A percentile compares a stretch with the other conserved stretches of the same genome.
Conservation (phyloP, 1,140 invertebrate genomes). For the Danaus plexippus region DNA sequence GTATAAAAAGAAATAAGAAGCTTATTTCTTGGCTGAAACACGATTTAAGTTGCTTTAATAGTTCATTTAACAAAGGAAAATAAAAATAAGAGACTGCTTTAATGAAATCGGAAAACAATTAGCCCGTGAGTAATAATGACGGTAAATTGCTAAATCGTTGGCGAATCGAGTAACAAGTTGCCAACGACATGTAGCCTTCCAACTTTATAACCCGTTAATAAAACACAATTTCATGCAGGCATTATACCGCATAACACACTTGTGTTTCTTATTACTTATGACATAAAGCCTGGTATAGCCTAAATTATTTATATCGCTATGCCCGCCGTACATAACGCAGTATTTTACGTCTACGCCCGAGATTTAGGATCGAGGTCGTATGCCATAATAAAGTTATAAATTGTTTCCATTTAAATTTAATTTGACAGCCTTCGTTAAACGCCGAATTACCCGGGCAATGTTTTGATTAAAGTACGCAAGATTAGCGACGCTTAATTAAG, state of each 20-base stretch:
- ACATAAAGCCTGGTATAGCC: slow-evolving; percentile 12
- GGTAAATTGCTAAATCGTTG: slow-evolving; percentile 43
- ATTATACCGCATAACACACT: slow-evolving; percentile 11
- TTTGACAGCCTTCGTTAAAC: slow-evolving; percentile 60
- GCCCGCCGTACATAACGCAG: slow-evolving; percentile 33
- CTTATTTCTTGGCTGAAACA: too few species aligned
- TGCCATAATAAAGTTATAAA: slow-evolving; percentile 68
- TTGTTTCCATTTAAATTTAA: slow-evolving; percentile 69
- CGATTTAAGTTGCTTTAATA: too few species aligned
- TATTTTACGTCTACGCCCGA: slow-evolving; percentile 59
- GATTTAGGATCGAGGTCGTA: slow-evolving; percentile 55
- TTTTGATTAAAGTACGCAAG: slow-evolving; percentile 55
- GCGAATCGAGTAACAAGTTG: slow-evolving; percentile 57
- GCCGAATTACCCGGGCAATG: slow-evolving; percentile 46
- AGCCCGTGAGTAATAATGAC: slow-evolving; percentile 52
- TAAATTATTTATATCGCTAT: slow-evolving; percentile 5
- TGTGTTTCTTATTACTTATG: slow-evolving; percentile 14
- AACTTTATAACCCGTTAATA: slow-evolving; percentile 69
- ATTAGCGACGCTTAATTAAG: slow-evolving; percentile 39
- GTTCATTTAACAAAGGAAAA: too few species aligned
- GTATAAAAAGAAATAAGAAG: too few species aligned
- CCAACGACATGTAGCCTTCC: slow-evolving; percentile 58
- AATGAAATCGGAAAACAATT: slow-evolving; percentile 57
- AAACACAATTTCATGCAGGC: slow-evolving; percentile 66
- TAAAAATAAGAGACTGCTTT: slow-evolving; percentile 10